Evolutionary conservation across 1,140 invertebrate species (phyloP).

Genomic region (Megathymus violae): DNA sequence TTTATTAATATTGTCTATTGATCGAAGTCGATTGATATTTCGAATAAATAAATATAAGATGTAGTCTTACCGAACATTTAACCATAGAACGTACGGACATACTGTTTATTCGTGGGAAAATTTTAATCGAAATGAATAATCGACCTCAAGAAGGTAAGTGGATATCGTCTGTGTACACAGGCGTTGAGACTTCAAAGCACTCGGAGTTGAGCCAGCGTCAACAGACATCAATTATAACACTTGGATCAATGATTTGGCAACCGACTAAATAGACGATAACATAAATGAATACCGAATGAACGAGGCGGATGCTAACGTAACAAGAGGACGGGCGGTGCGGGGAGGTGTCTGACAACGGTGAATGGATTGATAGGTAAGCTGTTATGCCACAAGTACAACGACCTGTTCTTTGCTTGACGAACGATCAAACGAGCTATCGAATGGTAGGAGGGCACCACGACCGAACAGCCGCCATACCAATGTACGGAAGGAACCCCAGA

Average conservation of each 20-base stretch:
- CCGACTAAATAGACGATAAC: conserved; percentile 47
- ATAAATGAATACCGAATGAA: conserved; percentile 41
- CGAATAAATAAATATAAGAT: too few species aligned
- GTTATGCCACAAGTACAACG: neutral
- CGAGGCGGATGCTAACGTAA: conserved; percentile 6
- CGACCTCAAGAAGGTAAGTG: neutral
- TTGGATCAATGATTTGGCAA: conserved; percentile 49
- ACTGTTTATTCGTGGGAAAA: too few species aligned
- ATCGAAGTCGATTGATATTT: too few species aligned
- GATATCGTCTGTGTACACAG: conserved; percentile 41
- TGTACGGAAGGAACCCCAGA: too few species aligned
- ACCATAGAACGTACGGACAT: too few species aligned
- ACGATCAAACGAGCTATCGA: too few species aligned
- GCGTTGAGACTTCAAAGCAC: conserved; percentile 27
- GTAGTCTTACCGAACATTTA: too few species aligned
- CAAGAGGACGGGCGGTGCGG: neutral
- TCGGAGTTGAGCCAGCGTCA: conserved; percentile 33
- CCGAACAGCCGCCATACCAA: too few species aligned
- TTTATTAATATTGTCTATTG: too few species aligned
- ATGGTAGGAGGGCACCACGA: too few species aligned
- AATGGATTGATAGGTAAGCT: conserved; percentile 1
- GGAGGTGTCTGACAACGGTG: neutral
- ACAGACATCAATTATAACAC: conserved; percentile 47
- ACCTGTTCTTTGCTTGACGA: neutral
- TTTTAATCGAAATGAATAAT: conserved; percentile 7